Conservation (phyloP, 2,797 vertebrate species). For the Mus caroli region DNA sequence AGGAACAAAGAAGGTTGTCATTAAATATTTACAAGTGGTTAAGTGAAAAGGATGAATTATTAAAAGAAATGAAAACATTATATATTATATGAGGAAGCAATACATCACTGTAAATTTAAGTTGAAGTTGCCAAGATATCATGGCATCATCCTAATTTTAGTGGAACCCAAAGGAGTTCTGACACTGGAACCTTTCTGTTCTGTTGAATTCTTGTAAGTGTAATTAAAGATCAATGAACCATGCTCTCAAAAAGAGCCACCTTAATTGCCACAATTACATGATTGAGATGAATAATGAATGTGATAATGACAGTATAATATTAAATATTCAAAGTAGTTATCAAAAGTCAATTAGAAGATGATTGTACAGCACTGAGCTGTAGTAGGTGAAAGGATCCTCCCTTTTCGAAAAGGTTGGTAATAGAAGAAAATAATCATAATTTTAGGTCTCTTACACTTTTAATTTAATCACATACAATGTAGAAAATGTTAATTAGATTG, state of each 20-base stretch:
- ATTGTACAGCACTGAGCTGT: conserved; percentile 84
- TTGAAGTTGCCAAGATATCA: neutral
- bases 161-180: conserved; percentile 70
- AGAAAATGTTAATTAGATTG: conserved; percentile 3
- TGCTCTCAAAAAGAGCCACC: conserved; percentile 84
- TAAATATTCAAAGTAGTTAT: conserved; percentile 87
- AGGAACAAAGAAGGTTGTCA: neutral
- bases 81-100: neutral
- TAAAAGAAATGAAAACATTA: neutral
- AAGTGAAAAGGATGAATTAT: conserved; percentile 35
- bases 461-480: conserved; percentile 69
- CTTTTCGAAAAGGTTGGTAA: conserved; percentile 71
- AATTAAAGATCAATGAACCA: conserved; percentile 89
- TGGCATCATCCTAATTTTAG: conserved; percentile 17
- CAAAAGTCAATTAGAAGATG: conserved; percentile 88
- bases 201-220: conserved; percentile 78
- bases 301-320: conserved; percentile 87
- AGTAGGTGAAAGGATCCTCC: conserved; percentile 79
- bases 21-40: conserved; percentile 29
- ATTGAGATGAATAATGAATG: conserved; percentile 87
- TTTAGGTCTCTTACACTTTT: conserved; percentile 58
- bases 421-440: conserved; percentile 59
- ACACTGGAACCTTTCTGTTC: conserved; percentile 78
- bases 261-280: conserved; percentile 88
- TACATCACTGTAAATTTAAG: neutral